Conservation (phyloP, 2,113 vertebrate species). For the Pelodiscus sinensis region DNA sequence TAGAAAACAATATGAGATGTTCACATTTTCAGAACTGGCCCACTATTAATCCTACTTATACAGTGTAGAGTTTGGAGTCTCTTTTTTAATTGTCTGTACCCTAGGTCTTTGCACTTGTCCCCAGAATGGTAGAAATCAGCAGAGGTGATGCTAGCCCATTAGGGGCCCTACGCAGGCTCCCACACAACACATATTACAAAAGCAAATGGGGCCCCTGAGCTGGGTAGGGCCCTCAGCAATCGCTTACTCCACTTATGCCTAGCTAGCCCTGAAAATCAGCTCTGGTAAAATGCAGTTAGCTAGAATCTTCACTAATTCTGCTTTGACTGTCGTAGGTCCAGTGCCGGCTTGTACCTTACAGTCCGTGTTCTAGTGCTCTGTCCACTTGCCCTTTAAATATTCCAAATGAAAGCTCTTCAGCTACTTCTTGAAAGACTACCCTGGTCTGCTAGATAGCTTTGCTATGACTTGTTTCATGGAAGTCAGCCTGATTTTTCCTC, state of each 20-base stretch:
- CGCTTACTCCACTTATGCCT: too few species aligned
- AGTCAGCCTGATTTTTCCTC: too few species aligned
- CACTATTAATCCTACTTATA: background rate
- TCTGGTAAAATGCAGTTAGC: background rate
- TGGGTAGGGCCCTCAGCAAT: background rate
- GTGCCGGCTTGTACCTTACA: background rate
- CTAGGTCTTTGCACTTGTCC: background rate
- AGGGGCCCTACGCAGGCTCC: background rate
- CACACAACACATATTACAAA: background rate
- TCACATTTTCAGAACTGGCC: fast-evolving
- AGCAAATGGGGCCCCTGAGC: background rate
- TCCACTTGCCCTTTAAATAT: too few species aligned
- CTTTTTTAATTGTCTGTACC: background rate
- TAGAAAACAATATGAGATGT: background rate
- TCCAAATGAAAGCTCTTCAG: too few species aligned
- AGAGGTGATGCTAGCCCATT: background rate
- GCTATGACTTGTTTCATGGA: too few species aligned
- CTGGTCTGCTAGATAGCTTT: too few species aligned
- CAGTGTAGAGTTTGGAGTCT: background rate
- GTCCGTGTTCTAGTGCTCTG: background rate
- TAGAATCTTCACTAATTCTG: too few species aligned
- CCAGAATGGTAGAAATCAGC: background rate
- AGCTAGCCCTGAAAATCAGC: too few species aligned
- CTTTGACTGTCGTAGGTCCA: background rate
- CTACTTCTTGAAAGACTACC: too few species aligned